Evolutionary conservation across 30 jellyfish, hydroid and myxozoan species (phyloP).

Genomic region (Cassiopea xamachana): DNA sequence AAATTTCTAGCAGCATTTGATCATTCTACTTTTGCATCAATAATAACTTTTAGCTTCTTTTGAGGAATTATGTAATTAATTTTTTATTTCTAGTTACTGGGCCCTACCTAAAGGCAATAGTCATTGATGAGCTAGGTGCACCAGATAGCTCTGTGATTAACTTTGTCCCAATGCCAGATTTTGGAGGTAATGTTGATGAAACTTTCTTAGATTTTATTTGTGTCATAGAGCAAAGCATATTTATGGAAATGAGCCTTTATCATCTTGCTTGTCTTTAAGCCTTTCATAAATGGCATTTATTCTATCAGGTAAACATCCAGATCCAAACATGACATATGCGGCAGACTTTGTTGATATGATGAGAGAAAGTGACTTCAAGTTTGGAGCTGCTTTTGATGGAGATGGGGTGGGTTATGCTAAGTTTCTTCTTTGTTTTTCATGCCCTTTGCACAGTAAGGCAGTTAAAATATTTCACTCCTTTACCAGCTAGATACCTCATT

Average conservation of each 20-base stretch:
- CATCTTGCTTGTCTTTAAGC: no score
- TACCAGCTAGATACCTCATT: no score
- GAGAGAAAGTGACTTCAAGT: constrained; percentile 70
- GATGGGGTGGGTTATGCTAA: constrained; percentile 83
- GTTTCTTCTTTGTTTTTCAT: no score
- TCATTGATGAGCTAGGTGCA: constrained; percentile 79
- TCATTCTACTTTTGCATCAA: no score
- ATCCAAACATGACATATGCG: constrained; percentile 97
- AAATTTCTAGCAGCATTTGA: no score
- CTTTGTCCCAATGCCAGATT: constrained; percentile 79
- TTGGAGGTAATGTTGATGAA: constrained; percentile 78
- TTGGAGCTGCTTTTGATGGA: constrained; percentile 97
- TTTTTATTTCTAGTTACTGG: constrained; percentile 78
- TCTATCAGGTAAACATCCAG: constrained; percentile 88
- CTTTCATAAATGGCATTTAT: not conserved
- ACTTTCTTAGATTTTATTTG: no score
- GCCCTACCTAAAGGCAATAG: constrained; percentile 78
- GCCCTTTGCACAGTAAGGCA: no score
- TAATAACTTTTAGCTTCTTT: not conserved
- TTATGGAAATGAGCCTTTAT: no score
- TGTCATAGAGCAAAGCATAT: no score
- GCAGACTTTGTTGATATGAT: constrained; percentile 85
- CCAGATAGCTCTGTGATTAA: constrained; percentile 61
- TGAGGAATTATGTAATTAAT: not conserved
- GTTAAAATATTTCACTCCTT: no score